Evolutionary conservation across 2,113 vertebrate species (phyloP).

Genomic region (Tetrao urogallus): DNA sequence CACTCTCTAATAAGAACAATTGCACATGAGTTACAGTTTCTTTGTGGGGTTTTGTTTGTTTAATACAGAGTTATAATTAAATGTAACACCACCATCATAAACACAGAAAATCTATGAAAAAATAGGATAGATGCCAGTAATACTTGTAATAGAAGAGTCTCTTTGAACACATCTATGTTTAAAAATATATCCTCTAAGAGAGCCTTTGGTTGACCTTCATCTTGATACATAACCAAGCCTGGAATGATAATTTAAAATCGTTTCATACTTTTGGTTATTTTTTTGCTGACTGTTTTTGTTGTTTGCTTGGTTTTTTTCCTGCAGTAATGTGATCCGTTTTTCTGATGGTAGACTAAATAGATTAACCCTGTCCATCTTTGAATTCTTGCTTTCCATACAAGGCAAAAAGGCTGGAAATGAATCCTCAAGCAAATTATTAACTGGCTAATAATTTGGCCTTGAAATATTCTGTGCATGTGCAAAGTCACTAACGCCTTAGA

Average conservation of each 20-base stretch:
- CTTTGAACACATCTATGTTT: not conserved
- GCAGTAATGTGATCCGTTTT: not conserved
- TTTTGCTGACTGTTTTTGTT: not conserved
- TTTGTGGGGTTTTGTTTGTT: not conserved
- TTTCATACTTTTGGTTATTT: not conserved
- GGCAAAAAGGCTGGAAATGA: not conserved
- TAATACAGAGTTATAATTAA: not conserved
- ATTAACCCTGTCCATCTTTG: not conserved
- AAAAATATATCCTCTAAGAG: not conserved
- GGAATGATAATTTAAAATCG: not conserved
- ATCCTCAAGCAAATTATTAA: not conserved
- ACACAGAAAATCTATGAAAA: not conserved
- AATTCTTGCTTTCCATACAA: not conserved
- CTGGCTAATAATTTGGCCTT: not conserved
- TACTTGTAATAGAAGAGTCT: not conserved
- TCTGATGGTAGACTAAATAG: not conserved
- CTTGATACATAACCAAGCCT: not conserved
- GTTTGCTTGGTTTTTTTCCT: not conserved
- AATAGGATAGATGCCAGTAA: not conserved
- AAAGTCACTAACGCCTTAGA: not conserved
- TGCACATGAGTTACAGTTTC: not conserved
- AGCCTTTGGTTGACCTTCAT: not conserved
- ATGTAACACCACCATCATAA: not conserved
- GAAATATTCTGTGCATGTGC: not conserved
- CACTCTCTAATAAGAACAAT: not conserved